Base-by-base conservation (phyloP, 2,888 invertebrate species). In the Clunio marinus region DNA sequence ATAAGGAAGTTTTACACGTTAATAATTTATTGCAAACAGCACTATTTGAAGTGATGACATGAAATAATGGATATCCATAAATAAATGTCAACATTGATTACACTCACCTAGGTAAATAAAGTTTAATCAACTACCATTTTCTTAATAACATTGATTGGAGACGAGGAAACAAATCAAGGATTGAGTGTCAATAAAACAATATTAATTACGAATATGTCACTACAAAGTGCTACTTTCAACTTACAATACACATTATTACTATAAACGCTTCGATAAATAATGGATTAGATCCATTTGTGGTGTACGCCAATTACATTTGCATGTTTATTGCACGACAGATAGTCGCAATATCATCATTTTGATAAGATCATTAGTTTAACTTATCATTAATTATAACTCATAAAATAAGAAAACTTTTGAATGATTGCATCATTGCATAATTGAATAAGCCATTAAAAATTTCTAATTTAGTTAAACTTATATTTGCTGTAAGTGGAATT, bases 111-210 rank as follows among this genome's bases (percentile, higher is more conserved):
- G 7, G 13, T 8, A 8, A 5, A 32, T 8, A 32, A 32, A 51
- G 20, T 51, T 51, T 51, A 51, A 51, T 51, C 51, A 22, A 51
- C 51, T 51, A 8, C n/a, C 22, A n/a, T 51, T 51, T n/a, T n/a
- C 51, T 17, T 51, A 51, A 51, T 51, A 7, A n/a, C 51, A 51
- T 51, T 22, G 17, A 2, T 13, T 3, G 5, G 22, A 17, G 5
- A 51, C 51, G 22, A 51, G 17, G 22, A 51, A 22, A 22, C 10
- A 5, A 22, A 51, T 51, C 51, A 13, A 13, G 17, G 22, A 8
- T 41, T 51, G 5, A 17, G 8, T 51, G 51, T 51, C 51, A 51
- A 51, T 51, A 51, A 17, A 51, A 8, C 22, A 41, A 51, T 22
- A 51, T 51, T 51, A 51, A 51, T 22, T 51, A 51, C 51, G 17